These are phyloP conservation scores for Ictalurus punctatus DNA, from an alignment of 2,113 vertebrate genomes.

Conservation along the genomic window DNA sequence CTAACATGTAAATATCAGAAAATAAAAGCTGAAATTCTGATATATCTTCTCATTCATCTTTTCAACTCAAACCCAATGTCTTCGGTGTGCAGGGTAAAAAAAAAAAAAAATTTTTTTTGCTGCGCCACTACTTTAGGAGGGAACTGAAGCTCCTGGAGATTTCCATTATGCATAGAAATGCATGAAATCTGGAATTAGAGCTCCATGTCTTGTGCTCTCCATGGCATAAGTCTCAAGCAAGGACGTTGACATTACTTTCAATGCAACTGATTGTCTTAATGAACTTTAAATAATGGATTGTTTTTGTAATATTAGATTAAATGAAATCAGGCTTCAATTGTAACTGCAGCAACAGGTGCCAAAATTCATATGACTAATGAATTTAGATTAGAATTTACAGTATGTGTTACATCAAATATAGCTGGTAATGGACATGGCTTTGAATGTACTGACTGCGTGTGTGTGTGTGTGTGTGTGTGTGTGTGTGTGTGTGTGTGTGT, in stretches of 20 bases:
- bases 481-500: constrained; percentile 15
- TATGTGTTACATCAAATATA: background rate
- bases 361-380: background rate
- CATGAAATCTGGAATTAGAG: too few relatives aligned
- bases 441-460: background rate
- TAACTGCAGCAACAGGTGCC: background rate
- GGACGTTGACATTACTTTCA: background rate
- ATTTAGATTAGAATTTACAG: background rate
- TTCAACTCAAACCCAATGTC: too few relatives aligned
- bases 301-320: background rate
- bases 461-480: background rate
- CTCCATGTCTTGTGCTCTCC: too few relatives aligned
- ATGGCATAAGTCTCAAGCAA: too few relatives aligned
- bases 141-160: too few relatives aligned
- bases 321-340: background rate
- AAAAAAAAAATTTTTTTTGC: too few relatives aligned
- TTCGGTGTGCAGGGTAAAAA: too few relatives aligned
- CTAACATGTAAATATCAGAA: too few relatives aligned
- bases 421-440: background rate
- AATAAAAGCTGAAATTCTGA: too few relatives aligned
- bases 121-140: too few relatives aligned
- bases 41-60: too few relatives aligned
- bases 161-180: too few relatives aligned
- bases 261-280: background rate
- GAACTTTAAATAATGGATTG: background rate